Conservation (phyloP, 2,888 invertebrate species). For the Drosophila mettleri region DNA sequence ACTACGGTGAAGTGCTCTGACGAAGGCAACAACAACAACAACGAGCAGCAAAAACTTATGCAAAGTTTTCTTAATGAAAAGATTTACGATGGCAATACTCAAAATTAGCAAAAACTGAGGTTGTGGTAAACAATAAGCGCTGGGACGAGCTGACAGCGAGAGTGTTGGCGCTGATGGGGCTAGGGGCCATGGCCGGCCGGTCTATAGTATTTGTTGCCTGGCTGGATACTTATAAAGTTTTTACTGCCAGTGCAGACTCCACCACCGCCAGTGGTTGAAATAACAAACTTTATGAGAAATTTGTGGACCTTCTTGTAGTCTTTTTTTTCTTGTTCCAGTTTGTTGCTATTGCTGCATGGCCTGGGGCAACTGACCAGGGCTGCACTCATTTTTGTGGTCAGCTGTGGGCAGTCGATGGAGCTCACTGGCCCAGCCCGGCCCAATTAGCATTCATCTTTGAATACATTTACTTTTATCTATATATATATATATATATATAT, state of each 20-base stretch:
- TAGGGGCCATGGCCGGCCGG: background rate
- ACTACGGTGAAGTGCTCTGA: background rate
- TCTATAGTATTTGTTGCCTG: constrained; percentile 12
- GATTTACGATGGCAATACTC: constrained; percentile 84
- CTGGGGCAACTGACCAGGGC: constrained; percentile 44
- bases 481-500: no score
- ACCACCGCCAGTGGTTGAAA: constrained; percentile 55
- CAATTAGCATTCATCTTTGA: constrained; percentile 40
- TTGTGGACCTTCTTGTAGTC: constrained; percentile 37
- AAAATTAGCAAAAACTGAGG: constrained; percentile 80
- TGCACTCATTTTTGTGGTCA: constrained; percentile 49
- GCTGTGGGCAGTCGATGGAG: constrained; percentile 25
- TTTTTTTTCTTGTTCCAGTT: constrained; percentile 4
- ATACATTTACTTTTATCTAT: constrained; percentile 13
- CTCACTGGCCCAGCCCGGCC: constrained; percentile 13
- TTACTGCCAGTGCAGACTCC: constrained; percentile 39
- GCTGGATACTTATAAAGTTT: constrained; percentile 62
- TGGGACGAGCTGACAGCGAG: constrained; percentile 13
- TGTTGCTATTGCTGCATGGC: constrained; percentile 8
- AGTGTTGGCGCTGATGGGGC: background rate
- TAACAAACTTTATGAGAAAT: constrained; percentile 61
- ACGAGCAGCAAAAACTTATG: constrained; percentile 74
- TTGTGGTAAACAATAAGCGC: constrained; percentile 72
- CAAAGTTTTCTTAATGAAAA: constrained; percentile 85
- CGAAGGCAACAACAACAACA: constrained; percentile 41